Conservation (phyloP, 1,140 invertebrate species). For the Hypothenemus hampei region DNA sequence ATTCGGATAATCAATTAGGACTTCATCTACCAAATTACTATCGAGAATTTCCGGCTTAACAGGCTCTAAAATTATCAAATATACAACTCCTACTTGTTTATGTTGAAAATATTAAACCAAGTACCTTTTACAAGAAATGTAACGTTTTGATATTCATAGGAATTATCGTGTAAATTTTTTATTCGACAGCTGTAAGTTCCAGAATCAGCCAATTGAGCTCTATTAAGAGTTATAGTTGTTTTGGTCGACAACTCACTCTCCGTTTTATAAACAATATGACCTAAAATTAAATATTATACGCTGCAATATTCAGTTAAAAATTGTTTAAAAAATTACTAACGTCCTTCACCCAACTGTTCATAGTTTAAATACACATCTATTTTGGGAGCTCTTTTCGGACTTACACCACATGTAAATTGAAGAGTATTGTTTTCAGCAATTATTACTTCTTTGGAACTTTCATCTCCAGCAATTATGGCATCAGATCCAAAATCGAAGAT, state of each 20-base stretch:
- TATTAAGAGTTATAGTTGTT: conserved; percentile 9
- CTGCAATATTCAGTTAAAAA: background rate
- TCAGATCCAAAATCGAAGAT: conserved; percentile 43
- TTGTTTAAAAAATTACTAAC: background rate
- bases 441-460: conserved; percentile 27
- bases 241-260: conserved; percentile 16
- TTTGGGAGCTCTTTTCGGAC: conserved; percentile 49
- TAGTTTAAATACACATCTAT: conserved; percentile 15
- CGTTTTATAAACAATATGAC: background rate
- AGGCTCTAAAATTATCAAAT: conserved; percentile 31
- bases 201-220: conserved; percentile 23
- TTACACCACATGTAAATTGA: conserved; percentile 51
- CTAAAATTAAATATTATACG: conserved; percentile 2
- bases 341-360: conserved; percentile 1
- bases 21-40: conserved; percentile 38
- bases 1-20: conserved; percentile 43
- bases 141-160: conserved; percentile 17
- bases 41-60: conserved; percentile 36
- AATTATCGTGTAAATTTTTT: conserved; percentile 20
- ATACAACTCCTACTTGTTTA: conserved; percentile 15
- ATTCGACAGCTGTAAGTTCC: conserved; percentile 39
- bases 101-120: background rate
- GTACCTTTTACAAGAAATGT: conserved; percentile 32
- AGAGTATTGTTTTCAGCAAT: conserved; percentile 52
- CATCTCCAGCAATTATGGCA: conserved; percentile 21